phyloP scores from a whole-genome alignment of 1,140 invertebrate species.

The Pogonomyrmex californicus region DNA sequence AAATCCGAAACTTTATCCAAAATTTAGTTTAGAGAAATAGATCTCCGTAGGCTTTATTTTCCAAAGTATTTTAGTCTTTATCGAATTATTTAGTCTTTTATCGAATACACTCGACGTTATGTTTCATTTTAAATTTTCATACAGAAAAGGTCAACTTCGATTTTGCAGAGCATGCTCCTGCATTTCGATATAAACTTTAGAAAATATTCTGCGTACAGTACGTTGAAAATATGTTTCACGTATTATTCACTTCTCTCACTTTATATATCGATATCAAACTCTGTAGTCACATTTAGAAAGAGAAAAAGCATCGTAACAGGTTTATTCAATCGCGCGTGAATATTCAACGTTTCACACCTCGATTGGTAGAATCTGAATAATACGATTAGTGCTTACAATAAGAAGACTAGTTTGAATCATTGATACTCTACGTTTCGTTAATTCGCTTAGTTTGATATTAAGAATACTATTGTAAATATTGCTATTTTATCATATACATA shows the following conservation, averaged over 20 bases:
- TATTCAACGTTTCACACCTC: constrained; percentile 44
- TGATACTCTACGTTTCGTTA: neutral
- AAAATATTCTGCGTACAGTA: constrained; percentile 5
- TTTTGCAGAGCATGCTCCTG: neutral
- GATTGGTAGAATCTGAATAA: constrained; percentile 22
- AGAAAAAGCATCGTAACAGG: constrained; percentile 21
- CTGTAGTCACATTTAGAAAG: neutral
- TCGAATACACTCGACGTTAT: neutral
- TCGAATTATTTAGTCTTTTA: neutral
- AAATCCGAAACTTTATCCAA: neutral
- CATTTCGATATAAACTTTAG: constrained; percentile 26
- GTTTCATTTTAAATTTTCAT: constrained; percentile 4
- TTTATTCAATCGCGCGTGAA: constrained; percentile 18
- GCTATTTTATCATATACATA: neutral
- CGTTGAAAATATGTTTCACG: neutral
- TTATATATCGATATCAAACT: constrained; percentile 29
- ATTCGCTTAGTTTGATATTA: neutral
- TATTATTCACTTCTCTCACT: neutral
- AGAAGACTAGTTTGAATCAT: neutral
- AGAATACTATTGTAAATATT: neutral
- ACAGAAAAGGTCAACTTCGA: constrained; percentile 16
- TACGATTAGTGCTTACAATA: neutral
- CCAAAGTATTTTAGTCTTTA: neutral
- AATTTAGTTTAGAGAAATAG: neutral
- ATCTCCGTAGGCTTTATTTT: neutral